phyloP scores from a whole-genome alignment of 2,113 vertebrate species.

The Daubentonia madagascariensis region DNA sequence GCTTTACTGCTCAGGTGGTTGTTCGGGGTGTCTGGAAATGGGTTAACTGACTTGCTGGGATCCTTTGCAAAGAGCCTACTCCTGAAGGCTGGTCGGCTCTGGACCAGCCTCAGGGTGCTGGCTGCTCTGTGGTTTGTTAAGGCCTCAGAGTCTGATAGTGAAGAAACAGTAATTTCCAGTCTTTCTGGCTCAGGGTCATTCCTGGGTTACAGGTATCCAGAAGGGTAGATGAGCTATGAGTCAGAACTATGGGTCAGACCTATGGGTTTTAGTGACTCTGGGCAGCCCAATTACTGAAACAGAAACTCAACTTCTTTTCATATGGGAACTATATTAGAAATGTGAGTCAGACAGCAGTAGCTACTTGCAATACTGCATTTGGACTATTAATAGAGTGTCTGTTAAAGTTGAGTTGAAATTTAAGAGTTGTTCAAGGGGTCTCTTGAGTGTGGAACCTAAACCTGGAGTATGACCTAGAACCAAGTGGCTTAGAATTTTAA shows the following conservation, averaged over 20 bases:
- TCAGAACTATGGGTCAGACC: neutral
- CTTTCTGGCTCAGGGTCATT: neutral
- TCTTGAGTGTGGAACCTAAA: neutral
- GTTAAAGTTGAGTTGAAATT: conserved; percentile 1
- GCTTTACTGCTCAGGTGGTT: neutral
- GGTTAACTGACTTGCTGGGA: neutral
- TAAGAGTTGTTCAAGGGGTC: neutral
- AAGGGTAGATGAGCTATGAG: neutral
- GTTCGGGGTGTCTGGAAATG: neutral
- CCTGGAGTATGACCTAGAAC: neutral
- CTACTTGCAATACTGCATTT: neutral
- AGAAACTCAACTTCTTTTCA: neutral
- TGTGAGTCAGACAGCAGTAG: neutral
- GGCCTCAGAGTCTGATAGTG: neutral
- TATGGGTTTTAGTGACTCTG: neutral
- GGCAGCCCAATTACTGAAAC: neutral
- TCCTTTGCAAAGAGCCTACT: neutral
- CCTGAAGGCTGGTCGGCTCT: neutral
- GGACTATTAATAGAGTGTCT: neutral
- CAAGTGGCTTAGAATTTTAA: conserved; percentile 1
- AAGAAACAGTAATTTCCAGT: neutral
- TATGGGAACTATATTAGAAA: neutral
- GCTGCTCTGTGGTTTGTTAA: neutral
- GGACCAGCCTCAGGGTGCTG: neutral
- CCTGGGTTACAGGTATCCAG: neutral